Evolutionary conservation across 2,113 vertebrate species (phyloP), one percentile per base, ranked within the genome.

Genomic region (Sceloporus tristichus): DNA sequence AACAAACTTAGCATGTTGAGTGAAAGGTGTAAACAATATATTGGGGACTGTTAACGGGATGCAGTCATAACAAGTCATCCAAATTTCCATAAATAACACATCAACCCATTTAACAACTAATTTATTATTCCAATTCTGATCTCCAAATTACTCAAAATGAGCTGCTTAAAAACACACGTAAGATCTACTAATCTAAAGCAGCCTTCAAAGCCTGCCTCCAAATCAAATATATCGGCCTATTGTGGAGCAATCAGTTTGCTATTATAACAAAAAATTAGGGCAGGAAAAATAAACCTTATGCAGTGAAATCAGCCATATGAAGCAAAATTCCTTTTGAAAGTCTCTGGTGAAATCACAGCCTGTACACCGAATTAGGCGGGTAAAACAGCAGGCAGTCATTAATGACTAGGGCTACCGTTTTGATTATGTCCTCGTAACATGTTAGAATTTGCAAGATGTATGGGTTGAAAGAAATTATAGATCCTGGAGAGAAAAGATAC

Each of bases 221-320:
- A 90, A 90, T 92, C 90, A 89, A 95, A 96, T 83, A 87, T 92
- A 91, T 83, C 94, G 79, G 92, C 91, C 96, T 93, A 95, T 94
- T 90, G 82, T 94, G 90, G 92, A 94, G 93, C 91, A 93, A 96
- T 96, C 94, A 91, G 93, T 89, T 95, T 95, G 94, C 94, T 96
- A 93, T 93, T 96, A 90, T 86, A 94, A 94, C 90, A 93, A 94
- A 78, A 88, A 91, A 96, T 92, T 88, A 93, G 90, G 93, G 94
- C 48, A 85, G 53, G 90, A 95, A 96, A 96, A 96, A 94, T 92
- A 95, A 96, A 94, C 84, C 82, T 93, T 95, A 91, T 89, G 84
- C 82, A 82, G 85, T 92, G 82, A 94, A 94, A 94, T 91, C 87
- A 94, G 90, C 84, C 88, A 88, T 89, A 90, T 85, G 87, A 95